Evolutionary conservation across 2,888 invertebrate genomes (phyloP), one percentile per base, ranked within the genome.

Genomic region (Campaea margaritaria): DNA sequence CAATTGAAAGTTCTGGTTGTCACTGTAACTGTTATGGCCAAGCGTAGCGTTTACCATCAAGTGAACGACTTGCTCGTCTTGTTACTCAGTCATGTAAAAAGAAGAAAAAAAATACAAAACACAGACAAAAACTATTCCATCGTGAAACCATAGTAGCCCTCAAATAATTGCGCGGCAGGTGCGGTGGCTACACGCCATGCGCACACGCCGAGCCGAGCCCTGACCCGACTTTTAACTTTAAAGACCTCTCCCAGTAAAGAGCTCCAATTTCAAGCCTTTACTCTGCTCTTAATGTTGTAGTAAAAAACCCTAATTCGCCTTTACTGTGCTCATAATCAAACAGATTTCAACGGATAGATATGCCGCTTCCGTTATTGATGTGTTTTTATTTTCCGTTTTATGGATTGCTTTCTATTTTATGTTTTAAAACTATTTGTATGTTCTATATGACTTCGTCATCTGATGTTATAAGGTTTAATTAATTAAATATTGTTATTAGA

Each of bases 141-240:
- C 44, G 41, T 27, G 41, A 36, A 46, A 41, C 51, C 46, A 38
- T 61, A 51, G 55, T 61, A 55, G 16, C 41, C 50, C 8, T 83
- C 86, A 79, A 83, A 84, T 89, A 86, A 90, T 90, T 85, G 85
- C 68, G 73, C 71, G 75, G 87, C 90, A 89, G 89, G 87, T 89
- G 89, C 84, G 76, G 77, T n/a, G 72, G 74, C 72, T 77, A 75
- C 87, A 88, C 88, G 87, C 86, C 77, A 85, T 69, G 89, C 88
- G 89, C 88, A 85, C 89, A 89, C 86, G 87, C 86, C 87, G 85
- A 81, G 87, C 86, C 87, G 85, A 81, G 75, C 75, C 73, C 72
- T 73, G 68, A 70, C 63, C 58, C 54, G 28, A 14, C 39, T 47
- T 47, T 50, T 50, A 27, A 31, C 58, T 55, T 44, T 21, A 21